A percentile compares a stretch with the other conserved stretches of the same genome.
phyloP scores from a whole-genome alignment of 2,113 vertebrate genomes.

The Danio rerio region GRCz12tu NC_133179.1:23354001-23354500 shows the following conservation, averaged over 20 bases:
- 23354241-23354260: neutral
- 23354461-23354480: too few relatives aligned
- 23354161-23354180: neutral
- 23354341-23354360: neutral
- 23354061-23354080: constrained; percentile 1
- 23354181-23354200: neutral
- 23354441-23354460: too few relatives aligned
- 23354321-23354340: neutral
- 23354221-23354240: neutral
- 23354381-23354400: too few relatives aligned
- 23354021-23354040: neutral
- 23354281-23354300: neutral
- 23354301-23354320: neutral
- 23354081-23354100: neutral
- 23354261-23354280: too few relatives aligned
- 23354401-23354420: too few relatives aligned
- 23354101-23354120: neutral
- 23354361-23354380: too few relatives aligned
- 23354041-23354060: neutral
- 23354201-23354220: neutral
- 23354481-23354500: too few relatives aligned
- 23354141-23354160: constrained; percentile 14
- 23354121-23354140: neutral
- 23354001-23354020: neutral
- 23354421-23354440: too few relatives aligned